These are phyloP conservation scores for Linyphia triangularis DNA, from an alignment of 2,888 invertebrate genomes.

Conservation along the genomic window DNA sequence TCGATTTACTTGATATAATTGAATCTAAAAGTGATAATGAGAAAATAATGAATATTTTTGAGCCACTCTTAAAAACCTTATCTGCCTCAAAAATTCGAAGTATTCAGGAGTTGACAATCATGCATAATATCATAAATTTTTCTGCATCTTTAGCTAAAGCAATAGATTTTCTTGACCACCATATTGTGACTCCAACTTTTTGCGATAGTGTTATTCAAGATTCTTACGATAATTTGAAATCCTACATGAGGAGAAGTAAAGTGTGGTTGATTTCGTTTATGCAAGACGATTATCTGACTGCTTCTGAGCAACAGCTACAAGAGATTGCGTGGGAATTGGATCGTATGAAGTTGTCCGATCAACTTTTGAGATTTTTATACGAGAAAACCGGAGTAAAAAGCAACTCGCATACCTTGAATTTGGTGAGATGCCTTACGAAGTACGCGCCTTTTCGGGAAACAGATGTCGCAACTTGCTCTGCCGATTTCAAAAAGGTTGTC, in stretches of 20 bases:
- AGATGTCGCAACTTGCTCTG: not conserved
- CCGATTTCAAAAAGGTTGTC: not conserved
- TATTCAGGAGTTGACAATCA: constrained; percentile 27
- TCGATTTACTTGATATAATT: not conserved
- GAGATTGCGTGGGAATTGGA: constrained; percentile 65
- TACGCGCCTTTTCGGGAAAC: constrained; percentile 24
- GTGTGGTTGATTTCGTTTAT: constrained; percentile 24
- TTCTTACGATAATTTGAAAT: not conserved
- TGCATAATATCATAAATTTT: constrained; percentile 31
- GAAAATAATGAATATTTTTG: not conserved
- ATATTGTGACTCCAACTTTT: not conserved
- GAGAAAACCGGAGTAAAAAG: not conserved
- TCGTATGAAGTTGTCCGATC: constrained; percentile 42
- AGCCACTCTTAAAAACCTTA: not conserved
- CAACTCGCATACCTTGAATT: not conserved
- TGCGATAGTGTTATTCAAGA: not conserved
- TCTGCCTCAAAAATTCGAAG: constrained; percentile 1
- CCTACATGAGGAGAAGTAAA: not conserved
- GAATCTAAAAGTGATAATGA: not conserved
- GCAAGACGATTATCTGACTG: constrained; percentile 47
- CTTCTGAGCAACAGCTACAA: constrained; percentile 58
- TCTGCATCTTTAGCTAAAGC: not conserved
- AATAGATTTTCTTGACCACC: not conserved
- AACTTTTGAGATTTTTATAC: constrained; percentile 21
- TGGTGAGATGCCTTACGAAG: not conserved